phyloP scores from a whole-genome alignment of 1,140 invertebrate species.

The Drosophila saltans region DNA sequence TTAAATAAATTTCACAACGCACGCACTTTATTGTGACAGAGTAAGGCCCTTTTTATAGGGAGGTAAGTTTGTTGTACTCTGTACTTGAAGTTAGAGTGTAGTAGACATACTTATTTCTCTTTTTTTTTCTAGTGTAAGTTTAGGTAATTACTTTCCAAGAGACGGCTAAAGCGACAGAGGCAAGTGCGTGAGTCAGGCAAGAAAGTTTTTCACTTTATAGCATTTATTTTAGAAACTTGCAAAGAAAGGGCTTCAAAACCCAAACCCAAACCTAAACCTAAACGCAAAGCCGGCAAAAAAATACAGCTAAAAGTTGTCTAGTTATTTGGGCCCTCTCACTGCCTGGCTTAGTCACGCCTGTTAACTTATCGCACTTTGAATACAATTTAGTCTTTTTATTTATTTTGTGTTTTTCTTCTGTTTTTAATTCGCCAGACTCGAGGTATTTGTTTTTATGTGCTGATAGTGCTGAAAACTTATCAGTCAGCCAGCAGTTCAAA shows the following conservation, averaged over 20 bases:
- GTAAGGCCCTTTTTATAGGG: too few relatives aligned
- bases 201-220: conserved; percentile 76
- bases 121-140: conserved; percentile 57
- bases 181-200: conserved; percentile 67
- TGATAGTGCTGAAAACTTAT: neutral
- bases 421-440: neutral
- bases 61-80: neutral
- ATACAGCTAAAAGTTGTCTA: conserved; percentile 53
- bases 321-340: conserved; percentile 8
- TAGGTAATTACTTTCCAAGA: conserved; percentile 77
- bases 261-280: conserved; percentile 21
- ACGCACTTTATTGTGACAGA: conserved; percentile 49
- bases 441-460: conserved; percentile 8
- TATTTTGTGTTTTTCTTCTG: conserved; percentile 18
- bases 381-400: conserved; percentile 18
- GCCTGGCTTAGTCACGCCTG: conserved; percentile 51
- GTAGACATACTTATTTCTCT: conserved; percentile 9
- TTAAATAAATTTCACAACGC: conserved; percentile 76
- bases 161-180: neutral
- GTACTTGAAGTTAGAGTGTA: conserved; percentile 4
- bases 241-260: conserved; percentile 48
- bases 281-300: conserved; percentile 22
- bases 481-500: conserved; percentile 8
- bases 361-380: conserved; percentile 70
- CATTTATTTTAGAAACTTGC: conserved; percentile 58